Conservation (phyloP, 2,113 vertebrate species). For the Aleadryas rufinucha region DNA sequence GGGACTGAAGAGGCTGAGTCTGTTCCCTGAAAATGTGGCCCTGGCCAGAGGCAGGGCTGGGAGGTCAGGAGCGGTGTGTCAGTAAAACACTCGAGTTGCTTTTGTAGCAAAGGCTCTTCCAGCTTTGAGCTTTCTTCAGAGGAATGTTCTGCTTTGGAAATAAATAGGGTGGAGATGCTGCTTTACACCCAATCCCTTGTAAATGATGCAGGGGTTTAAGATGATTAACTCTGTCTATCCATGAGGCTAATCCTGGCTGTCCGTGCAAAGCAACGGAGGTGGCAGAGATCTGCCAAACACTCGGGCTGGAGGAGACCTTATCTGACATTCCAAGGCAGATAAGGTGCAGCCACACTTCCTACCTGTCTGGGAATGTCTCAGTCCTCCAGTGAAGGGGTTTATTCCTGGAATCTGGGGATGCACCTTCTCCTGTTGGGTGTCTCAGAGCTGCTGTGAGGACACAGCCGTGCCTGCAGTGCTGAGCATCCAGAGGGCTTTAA, state of each 20-base stretch:
- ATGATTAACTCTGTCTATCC: neutral
- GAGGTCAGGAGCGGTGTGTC: neutral
- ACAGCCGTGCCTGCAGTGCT: neutral
- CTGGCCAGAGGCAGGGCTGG: neutral
- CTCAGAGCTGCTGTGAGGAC: neutral
- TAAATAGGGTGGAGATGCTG: neutral
- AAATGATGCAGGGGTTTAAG: neutral
- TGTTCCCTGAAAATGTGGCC: neutral
- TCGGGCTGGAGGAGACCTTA: neutral
- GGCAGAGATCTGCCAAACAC: neutral
- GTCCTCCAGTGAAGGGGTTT: neutral
- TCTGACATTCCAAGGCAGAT: neutral
- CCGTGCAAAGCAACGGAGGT: neutral
- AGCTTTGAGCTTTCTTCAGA: neutral
- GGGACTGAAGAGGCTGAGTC: neutral
- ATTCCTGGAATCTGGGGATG: neutral
- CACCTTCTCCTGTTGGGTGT: accelerated
- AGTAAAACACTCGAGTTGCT: neutral
- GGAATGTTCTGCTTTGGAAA: neutral
- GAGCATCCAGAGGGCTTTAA: neutral
- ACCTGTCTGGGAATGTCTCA: neutral
- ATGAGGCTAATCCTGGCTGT: neutral
- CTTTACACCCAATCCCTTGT: neutral
- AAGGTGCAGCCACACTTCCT: neutral
- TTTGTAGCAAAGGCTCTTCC: neutral